A percentile compares a stretch with the other conserved stretches of the same genome.
Evolutionary conservation across 2,888 invertebrate species (phyloP).

Genomic region (Caenorhabditis japonica): DNA sequence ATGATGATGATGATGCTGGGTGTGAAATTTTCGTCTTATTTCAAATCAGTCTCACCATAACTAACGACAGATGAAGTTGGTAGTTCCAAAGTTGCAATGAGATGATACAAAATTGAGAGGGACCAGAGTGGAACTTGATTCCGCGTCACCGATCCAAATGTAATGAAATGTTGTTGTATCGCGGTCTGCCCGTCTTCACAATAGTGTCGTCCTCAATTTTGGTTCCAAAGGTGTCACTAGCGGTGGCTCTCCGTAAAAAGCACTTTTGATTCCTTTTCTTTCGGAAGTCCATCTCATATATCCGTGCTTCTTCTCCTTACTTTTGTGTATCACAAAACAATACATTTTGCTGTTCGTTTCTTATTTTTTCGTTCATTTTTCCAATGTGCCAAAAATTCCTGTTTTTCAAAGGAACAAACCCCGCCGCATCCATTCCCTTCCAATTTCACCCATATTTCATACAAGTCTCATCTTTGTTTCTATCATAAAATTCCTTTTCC

Average conservation of each 20-base stretch:
- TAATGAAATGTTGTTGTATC: constrained; percentile 59
- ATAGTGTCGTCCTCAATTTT: constrained; percentile 53
- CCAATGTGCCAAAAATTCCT: constrained; percentile 35
- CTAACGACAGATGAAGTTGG: constrained; percentile 34
- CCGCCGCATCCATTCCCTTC: too few species aligned
- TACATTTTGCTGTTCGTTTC: constrained; percentile 11
- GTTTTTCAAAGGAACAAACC: constrained; percentile 28
- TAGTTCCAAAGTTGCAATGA: constrained; percentile 2
- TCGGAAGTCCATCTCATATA: background rate
- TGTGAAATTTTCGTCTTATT: constrained; percentile 28
- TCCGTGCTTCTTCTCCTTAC: constrained; percentile 17
- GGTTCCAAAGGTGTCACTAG: constrained; percentile 49
- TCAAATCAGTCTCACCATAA: constrained; percentile 29
- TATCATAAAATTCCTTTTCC: constrained; percentile 5
- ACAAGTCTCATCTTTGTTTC: constrained; percentile 6
- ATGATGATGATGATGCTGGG: too few species aligned
- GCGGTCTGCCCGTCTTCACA: constrained; percentile 45
- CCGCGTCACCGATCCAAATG: constrained; percentile 59
- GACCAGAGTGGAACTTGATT: constrained; percentile 55
- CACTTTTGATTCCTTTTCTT: constrained; percentile 31
- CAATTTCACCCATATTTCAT: constrained; percentile 15
- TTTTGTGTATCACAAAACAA: constrained; percentile 1
- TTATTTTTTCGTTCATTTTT: constrained; percentile 26
- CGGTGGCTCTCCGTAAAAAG: constrained; percentile 23
- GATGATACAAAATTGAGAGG: constrained; percentile 25